A percentile compares a stretch with the other conserved stretches of the same genome.
Evolutionary conservation across 2,113 vertebrate species (phyloP).

Genomic region (Noctilio leporinus): DNA sequence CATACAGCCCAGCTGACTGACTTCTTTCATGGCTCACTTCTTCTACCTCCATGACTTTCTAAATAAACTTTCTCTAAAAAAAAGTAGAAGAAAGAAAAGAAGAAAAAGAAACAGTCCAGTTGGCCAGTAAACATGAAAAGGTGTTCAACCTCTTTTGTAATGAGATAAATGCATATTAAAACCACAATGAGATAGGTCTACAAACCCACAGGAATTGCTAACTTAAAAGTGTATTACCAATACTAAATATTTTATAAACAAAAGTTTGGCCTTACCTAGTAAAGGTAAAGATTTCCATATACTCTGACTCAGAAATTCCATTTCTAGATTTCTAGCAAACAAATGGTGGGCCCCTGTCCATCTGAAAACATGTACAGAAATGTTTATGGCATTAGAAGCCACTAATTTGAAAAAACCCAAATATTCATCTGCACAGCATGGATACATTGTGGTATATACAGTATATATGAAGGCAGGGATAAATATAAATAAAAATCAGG

Average conservation of each 20-base stretch:
- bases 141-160: neutral
- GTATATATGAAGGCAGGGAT: neutral
- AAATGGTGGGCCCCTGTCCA: neutral
- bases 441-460: neutral
- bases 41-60: too few species aligned
- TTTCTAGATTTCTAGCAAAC: neutral
- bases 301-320: neutral
- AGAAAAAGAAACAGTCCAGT: neutral
- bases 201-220: neutral
- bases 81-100: too few species aligned
- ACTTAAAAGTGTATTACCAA: neutral
- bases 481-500: neutral
- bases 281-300: neutral
- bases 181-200: neutral
- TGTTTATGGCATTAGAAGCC: neutral
- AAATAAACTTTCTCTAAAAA: too few species aligned
- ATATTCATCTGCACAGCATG: neutral
- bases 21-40: too few species aligned
- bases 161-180: neutral
- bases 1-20: too few species aligned
- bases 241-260: neutral
- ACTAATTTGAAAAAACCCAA: conserved; percentile 5
- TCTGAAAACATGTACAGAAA: conserved; percentile 5
- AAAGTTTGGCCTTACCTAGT: neutral
- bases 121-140: neutral